A percentile compares a stretch with the other conserved stretches of the same genome.
Evolutionary conservation across 2,888 invertebrate genomes (phyloP).

Genomic region (Cantharis flavilabris): DNA sequence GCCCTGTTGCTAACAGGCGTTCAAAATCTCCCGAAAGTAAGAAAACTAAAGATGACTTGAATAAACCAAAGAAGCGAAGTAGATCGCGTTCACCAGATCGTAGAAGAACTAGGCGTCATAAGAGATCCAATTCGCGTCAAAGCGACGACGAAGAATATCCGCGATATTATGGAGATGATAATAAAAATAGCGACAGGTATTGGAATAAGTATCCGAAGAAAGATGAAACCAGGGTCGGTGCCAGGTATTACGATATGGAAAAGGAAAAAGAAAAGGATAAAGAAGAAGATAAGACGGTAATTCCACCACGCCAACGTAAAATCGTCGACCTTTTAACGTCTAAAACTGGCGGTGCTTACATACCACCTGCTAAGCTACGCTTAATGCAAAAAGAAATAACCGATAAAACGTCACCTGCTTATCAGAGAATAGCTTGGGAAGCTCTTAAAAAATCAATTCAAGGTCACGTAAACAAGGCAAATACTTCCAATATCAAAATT

Average conservation of each 20-base stretch:
- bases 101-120: slow-evolving; percentile 17
- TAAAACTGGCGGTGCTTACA: slow-evolving; percentile 93
- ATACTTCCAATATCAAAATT: slow-evolving; percentile 89
- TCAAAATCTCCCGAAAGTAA: neutral
- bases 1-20: neutral
- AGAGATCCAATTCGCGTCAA: slow-evolving; percentile 31
- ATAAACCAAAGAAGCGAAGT: slow-evolving; percentile 12
- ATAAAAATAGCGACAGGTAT: slow-evolving; percentile 47
- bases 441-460: slow-evolving; percentile 98
- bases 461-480: slow-evolving; percentile 97
- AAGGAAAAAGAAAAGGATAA: slow-evolving; percentile 33
- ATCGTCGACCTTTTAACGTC: slow-evolving; percentile 75
- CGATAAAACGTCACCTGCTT: slow-evolving; percentile 93
- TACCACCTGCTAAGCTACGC: slow-evolving; percentile 93
- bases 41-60: neutral
- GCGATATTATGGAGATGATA: slow-evolving; percentile 51
- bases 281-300: slow-evolving; percentile 43
- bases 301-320: slow-evolving; percentile 55
- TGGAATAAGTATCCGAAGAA: slow-evolving; percentile 53
- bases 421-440: slow-evolving; percentile 98
- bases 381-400: slow-evolving; percentile 96
- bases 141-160: slow-evolving; percentile 28
- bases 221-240: slow-evolving; percentile 47
- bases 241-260: slow-evolving; percentile 45
- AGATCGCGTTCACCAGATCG: slow-evolving; percentile 21